Evolutionary conservation across 2,888 invertebrate genomes (phyloP).

Genomic region (Clunio marinus): DNA sequence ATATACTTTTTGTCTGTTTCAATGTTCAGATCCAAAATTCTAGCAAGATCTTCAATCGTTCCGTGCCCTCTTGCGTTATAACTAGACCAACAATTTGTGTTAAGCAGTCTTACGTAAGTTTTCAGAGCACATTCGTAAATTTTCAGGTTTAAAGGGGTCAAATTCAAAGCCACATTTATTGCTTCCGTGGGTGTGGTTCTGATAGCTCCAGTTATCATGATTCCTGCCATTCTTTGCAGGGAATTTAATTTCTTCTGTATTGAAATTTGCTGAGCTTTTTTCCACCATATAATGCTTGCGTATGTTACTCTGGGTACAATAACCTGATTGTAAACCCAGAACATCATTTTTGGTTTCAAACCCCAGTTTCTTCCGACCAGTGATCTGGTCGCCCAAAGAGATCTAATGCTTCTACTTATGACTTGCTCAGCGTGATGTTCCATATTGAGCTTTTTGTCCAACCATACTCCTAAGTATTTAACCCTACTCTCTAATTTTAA

Average conservation of each 20-base stretch:
- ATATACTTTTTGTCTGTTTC: too few species aligned
- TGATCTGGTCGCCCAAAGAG: neutral
- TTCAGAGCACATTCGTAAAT: neutral
- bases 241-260: neutral
- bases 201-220: neutral
- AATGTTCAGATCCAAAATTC: neutral
- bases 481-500: neutral
- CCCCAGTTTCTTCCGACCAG: constrained; percentile 4
- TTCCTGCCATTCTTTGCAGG: neutral
- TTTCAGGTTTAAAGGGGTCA: too few species aligned
- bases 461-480: neutral
- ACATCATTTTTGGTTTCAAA: neutral
- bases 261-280: too few species aligned
- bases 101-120: neutral
- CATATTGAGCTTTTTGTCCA: neutral
- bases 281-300: neutral
- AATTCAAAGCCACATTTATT: neutral
- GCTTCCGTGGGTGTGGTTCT: neutral
- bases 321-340: constrained; percentile 2
- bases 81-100: neutral
- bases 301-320: neutral
- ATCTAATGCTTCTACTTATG: neutral
- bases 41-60: neutral
- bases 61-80: neutral
- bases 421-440: neutral